These are phyloP conservation scores for Aleiodes alternator DNA, from an alignment of 2,888 invertebrate species.

Conservation along the genomic window DNA sequence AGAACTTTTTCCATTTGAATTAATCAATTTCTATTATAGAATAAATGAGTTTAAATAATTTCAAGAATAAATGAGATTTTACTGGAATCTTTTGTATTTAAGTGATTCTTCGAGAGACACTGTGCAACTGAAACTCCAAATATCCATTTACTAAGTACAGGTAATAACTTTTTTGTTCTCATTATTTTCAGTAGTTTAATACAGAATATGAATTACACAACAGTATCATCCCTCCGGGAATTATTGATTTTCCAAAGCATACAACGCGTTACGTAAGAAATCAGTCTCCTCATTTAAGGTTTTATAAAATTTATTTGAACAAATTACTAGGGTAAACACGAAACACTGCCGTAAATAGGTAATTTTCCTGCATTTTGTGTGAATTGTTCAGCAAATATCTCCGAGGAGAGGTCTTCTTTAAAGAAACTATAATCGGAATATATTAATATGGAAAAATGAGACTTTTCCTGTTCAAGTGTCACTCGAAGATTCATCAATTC, in stretches of 20 bases:
- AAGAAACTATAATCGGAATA: too few species aligned
- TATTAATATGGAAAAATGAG: not conserved
- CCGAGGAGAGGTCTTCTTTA: too few species aligned
- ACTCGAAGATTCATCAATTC: not conserved
- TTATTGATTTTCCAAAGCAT: slow-evolving; percentile 6
- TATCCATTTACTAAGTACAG: not conserved
- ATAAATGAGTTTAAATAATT: too few species aligned
- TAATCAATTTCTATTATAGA: too few species aligned
- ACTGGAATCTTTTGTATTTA: not conserved
- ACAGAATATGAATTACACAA: not conserved
- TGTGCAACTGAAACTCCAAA: slow-evolving; percentile 11
- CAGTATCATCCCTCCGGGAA: slow-evolving; percentile 5
- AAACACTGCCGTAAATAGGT: not conserved
- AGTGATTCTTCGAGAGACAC: not conserved
- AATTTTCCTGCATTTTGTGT: too few species aligned
- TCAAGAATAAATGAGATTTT: slow-evolving; percentile 3
- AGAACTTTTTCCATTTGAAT: too few species aligned
- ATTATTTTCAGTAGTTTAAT: slow-evolving; percentile 10
- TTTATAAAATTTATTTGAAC: slow-evolving; percentile 7
- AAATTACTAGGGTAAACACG: too few species aligned
- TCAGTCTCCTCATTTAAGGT: not conserved
- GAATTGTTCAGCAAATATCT: too few species aligned
- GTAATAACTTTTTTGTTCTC: slow-evolving; percentile 9
- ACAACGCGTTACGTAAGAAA: not conserved
- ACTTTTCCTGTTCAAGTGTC: not conserved